These are phyloP conservation scores for Cyrtodaria siliqua DNA, from an alignment of 2,888 invertebrate species.

Conservation along the genomic window DNA sequence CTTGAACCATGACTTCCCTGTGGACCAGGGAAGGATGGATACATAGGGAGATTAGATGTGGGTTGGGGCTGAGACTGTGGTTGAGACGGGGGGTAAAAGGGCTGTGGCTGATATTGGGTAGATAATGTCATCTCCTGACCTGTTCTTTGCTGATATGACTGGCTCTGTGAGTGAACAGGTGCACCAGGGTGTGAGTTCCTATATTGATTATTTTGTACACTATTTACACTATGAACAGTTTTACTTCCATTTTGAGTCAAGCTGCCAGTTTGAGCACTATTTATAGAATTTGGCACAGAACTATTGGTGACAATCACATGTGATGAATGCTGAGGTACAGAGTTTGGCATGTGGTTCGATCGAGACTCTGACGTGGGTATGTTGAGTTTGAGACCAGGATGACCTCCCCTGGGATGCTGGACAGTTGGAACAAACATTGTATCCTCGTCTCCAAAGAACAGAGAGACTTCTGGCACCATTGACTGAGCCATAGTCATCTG, in stretches of 20 bases:
- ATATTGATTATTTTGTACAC: conserved; percentile 5
- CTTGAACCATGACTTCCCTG: conserved; percentile 15
- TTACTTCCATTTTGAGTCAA: conserved; percentile 4
- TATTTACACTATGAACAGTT: conserved; percentile 27
- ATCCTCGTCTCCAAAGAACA: conserved; percentile 76
- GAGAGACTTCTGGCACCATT: conserved; percentile 84
- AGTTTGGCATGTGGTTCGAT: background rate
- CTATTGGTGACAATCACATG: conserved; percentile 2
- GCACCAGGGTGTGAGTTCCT: no score
- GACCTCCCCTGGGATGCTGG: conserved; percentile 38
- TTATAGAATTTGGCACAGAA: conserved; percentile 38
- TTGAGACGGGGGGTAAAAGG: no score
- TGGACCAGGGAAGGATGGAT: conserved; percentile 1
- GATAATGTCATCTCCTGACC: no score
- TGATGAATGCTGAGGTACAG: conserved; percentile 19
- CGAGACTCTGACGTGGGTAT: conserved; percentile 2
- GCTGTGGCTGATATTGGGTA: no score
- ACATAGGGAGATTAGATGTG: conserved; percentile 6
- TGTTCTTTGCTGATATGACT: no score
- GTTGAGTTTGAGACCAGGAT: background rate
- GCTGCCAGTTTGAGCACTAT: conserved; percentile 39
- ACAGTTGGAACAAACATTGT: conserved; percentile 50
- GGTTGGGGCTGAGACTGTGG: background rate
- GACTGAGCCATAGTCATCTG: conserved; percentile 79
- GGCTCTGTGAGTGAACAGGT: no score